Base-by-base conservation (phyloP, 2,888 invertebrate genomes). In the Sussaba pulchella region DNA sequence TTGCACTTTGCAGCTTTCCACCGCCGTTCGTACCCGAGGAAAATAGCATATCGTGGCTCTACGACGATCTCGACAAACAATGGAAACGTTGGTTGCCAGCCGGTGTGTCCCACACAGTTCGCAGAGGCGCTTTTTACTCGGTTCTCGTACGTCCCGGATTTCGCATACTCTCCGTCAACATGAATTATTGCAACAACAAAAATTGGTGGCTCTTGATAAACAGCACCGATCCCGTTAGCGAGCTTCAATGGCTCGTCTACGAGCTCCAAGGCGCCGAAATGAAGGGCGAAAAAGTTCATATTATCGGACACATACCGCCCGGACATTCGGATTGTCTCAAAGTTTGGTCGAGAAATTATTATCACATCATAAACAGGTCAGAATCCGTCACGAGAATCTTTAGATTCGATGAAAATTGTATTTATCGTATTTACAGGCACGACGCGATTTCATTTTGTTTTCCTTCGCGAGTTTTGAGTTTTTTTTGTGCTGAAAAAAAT, bases 221-320 rank as follows among this genome's bases (percentile, higher is more conserved):
- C 92, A 98, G 98, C 85, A 99, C 98, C 0, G 99, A 99, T 93
- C 99, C 99, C 0, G 98, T 98, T 0, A 98, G 97, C 0, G 98
- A 99, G 90, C 93, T 99, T 19, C 97, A 98, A 87, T 99, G 99
- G 99, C 94, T 99, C 71, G 97, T 99, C 81, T 96, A 97, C 87
- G 98, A 98, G 91, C 93, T 99, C 10, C 98, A 98, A 90, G 96
- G 97, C 10, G 98, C 99, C 0, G 99, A 99, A 92, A 96, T 97
- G 91, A 97, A 96, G 85, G 97, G 96, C 12, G 98, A 98, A 92
- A 98, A 99, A 92, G 99, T 99, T 10, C 99, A 99, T 89, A 96
- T 99, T n/a, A 96, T 99, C 70, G 98, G 96, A 72, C 99, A 99
- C 91, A 98, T 99, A 87, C 98, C 98, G 0, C 99, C 99, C 0